phyloP scores from a whole-genome alignment of 2,888 invertebrate species.

The Drosophila cracens region DNA sequence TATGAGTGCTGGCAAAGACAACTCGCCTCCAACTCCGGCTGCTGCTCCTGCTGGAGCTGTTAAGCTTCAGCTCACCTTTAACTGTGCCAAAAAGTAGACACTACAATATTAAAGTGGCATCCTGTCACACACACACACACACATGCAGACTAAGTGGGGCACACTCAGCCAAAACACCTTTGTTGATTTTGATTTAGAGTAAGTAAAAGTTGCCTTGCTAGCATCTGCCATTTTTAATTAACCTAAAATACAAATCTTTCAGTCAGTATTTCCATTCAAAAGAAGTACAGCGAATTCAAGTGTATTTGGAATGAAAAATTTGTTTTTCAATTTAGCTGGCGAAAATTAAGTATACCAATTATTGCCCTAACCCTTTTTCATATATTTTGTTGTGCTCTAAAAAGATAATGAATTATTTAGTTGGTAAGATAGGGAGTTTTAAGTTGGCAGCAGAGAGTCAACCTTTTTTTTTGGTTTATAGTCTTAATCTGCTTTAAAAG shows the following conservation, averaged over 20 bases:
- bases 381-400: background rate
- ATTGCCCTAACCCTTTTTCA: background rate
- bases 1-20: slow-evolving; percentile 59
- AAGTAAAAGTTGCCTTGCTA: slow-evolving; percentile 41
- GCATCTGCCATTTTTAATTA: slow-evolving; percentile 71
- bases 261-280: slow-evolving; percentile 22
- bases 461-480: background rate
- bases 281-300: slow-evolving; percentile 6
- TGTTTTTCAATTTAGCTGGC: background rate
- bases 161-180: slow-evolving; percentile 26
- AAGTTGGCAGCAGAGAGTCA: background rate
- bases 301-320: background rate
- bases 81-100: slow-evolving; percentile 58
- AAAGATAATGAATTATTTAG: background rate
- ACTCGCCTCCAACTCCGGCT: background rate
- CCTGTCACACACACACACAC: slow-evolving; percentile 21
- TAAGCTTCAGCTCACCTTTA: slow-evolving; percentile 32
- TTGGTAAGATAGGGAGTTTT: background rate
- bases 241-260: slow-evolving; percentile 40
- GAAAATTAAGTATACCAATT: background rate
- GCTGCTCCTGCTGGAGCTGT: slow-evolving; percentile 3
- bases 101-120: slow-evolving; percentile 58
- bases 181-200: slow-evolving; percentile 62
- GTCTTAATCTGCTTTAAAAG: background rate
- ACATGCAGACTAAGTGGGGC: slow-evolving; percentile 4